These are phyloP conservation scores for Hemiprocne comata DNA, from an alignment of 2,113 vertebrate species.

Conservation along the genomic window DNA sequence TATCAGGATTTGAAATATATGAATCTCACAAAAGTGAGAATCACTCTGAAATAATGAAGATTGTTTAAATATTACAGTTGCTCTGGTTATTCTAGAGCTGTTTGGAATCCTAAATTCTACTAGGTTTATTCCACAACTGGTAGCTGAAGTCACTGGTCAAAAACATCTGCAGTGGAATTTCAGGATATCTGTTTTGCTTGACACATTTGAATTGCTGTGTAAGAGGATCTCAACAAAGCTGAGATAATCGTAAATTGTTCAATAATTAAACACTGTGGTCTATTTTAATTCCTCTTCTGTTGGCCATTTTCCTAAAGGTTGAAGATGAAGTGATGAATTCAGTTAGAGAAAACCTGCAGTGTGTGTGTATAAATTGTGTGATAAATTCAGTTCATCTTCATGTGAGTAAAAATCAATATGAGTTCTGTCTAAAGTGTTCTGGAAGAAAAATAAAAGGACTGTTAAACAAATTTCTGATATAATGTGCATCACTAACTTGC, in stretches of 20 bases:
- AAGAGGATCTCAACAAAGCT: neutral
- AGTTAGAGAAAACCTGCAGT: neutral
- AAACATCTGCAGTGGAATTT: neutral
- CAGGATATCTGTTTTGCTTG: neutral
- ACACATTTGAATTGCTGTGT: neutral
- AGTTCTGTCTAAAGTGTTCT: neutral
- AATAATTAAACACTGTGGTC: neutral
- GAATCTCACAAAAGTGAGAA: neutral
- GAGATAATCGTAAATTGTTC: neutral
- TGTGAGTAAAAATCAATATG: neutral
- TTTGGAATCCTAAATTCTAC: neutral
- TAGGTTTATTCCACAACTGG: neutral
- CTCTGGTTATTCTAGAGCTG: neutral
- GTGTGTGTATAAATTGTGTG: neutral
- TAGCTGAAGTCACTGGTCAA: neutral
- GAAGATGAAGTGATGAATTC: slow-evolving; percentile 4
- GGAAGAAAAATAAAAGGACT: neutral
- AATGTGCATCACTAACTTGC: neutral
- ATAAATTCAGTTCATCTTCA: slow-evolving; percentile 6
- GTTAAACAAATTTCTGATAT: slow-evolving; percentile 6
- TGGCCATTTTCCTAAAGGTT: neutral
- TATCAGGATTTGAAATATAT: neutral
- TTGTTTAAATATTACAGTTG: neutral
- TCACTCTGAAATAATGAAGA: neutral
- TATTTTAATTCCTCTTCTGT: neutral